Base-by-base conservation (phyloP, 2,113 vertebrate genomes). In the Rhagologus leucostigma region DNA sequence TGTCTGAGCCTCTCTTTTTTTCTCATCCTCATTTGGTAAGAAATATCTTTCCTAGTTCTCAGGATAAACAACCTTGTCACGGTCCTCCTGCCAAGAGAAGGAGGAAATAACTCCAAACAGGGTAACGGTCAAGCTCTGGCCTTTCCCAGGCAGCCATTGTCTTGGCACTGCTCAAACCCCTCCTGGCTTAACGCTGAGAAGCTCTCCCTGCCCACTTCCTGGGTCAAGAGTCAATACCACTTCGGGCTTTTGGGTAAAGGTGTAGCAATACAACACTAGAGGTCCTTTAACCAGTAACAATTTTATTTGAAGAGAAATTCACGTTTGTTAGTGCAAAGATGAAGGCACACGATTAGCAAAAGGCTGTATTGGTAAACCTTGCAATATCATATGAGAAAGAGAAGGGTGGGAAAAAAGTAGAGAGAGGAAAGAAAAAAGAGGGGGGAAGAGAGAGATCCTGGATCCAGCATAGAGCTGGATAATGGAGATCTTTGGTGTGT, bases 381-480 rank as follows among this genome's bases (percentile, higher is more conserved):
- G 21, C 12, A 33, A 44, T 59, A 44, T 64, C 18, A 9, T 57
- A 29, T 17, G 37, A 52, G 67, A 65, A 55, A 59, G 21, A 57
- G 12, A 33, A 81, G 10, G 5, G 13, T 44, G 49, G 13, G 29
- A 8, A 65, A 57, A 44, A 33, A 33, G 6, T 55, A 73, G 27
- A 57, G 35, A 35, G 32, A 57, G 14, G 39, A 47, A 49, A 27
- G 5, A 27, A 56, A 64, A 79, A 71, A 37, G 20, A 47, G 7
- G 1, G 4, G 10, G 4, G 5, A 17, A 19, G 42, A 23, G 15
- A 53, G 37, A 52, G 19, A 21, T 59, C 39, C 13, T 26, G 44
- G 13, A 55, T 55, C 24, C n/a, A 33, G 37, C 1, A 0, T 13
- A 32, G 35, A 47, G 14, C 16, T 9, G 8, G 41, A 24, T 46